Evolutionary conservation across 2,888 invertebrate species (phyloP).

Genomic region (Rotaria sp.): DNA sequence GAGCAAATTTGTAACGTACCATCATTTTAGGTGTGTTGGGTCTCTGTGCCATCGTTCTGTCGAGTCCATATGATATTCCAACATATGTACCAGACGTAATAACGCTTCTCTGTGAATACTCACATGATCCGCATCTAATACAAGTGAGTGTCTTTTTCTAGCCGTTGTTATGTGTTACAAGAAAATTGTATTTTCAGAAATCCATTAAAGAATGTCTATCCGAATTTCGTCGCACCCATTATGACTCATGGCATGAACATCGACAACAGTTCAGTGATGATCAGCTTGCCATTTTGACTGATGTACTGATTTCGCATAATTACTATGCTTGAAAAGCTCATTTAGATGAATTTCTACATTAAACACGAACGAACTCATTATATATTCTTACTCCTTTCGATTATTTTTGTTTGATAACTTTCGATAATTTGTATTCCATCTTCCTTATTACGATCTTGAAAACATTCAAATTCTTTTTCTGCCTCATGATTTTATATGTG

Average conservation of each 20-base stretch:
- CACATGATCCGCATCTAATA: conserved; percentile 79
- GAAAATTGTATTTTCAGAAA: conserved; percentile 58
- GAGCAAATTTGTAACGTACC: too few relatives aligned
- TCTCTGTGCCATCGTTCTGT: conserved; percentile 75
- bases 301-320: conserved; percentile 79
- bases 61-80: conserved; percentile 79
- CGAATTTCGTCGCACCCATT: conserved; percentile 83
- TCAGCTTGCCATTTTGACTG: conserved; percentile 73
- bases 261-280: conserved; percentile 78
- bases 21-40: conserved; percentile 69
- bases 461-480: too few relatives aligned
- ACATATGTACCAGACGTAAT: conserved; percentile 70
- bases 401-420: too few relatives aligned
- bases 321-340: conserved; percentile 66
- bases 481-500: too few relatives aligned
- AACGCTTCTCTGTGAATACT: conserved; percentile 69
- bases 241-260: conserved; percentile 82
- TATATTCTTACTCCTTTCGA: too few relatives aligned
- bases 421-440: too few relatives aligned
- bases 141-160: conserved; percentile 60
- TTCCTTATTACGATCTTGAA: too few relatives aligned
- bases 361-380: too few relatives aligned
- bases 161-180: too few relatives aligned
- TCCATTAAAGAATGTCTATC: conserved; percentile 76
- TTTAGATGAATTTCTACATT: too few relatives aligned